Conservation (phyloP, 2,113 vertebrate species). For the Petrocephalus zakoni region DNA sequence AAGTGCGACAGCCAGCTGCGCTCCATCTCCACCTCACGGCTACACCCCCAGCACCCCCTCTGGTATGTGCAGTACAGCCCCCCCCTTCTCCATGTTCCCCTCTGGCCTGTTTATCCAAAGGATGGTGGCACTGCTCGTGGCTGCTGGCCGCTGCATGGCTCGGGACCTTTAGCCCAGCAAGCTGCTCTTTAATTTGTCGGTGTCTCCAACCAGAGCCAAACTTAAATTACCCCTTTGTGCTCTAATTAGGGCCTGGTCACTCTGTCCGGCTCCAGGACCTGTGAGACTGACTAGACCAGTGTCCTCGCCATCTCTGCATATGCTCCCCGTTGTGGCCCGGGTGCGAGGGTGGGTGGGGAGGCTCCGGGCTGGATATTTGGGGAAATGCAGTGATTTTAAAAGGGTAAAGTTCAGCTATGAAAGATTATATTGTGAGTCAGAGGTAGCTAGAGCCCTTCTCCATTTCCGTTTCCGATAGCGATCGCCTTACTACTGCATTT, state of each 20-base stretch:
- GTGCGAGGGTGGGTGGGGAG: not conserved
- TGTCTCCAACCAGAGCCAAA: not conserved
- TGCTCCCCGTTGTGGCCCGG: not conserved
- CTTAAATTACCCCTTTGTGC: not conserved
- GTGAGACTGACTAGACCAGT: not conserved
- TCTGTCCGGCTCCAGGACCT: not conserved
- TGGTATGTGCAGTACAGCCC: constrained; percentile 46
- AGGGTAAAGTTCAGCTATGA: not conserved
- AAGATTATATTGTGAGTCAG: not conserved
- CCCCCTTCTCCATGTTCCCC: not conserved
- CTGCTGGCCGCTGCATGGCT: not conserved
- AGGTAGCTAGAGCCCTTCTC: not conserved
- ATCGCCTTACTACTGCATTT: not conserved
- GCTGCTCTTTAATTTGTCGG: not conserved
- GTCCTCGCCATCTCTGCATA: not conserved
- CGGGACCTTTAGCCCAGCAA: not conserved
- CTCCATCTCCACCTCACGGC: constrained; percentile 60
- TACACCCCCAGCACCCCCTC: constrained; percentile 63
- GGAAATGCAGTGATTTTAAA: not conserved
- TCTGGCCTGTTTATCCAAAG: constrained; percentile 19
- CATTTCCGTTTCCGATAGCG: not conserved
- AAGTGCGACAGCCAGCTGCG: constrained; percentile 59
- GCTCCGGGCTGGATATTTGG: not conserved
- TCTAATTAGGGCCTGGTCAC: not conserved
- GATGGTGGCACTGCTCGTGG: not conserved